Evolutionary conservation across 2,797 vertebrate species (phyloP).

Genomic region (Presbytis comata): DNA sequence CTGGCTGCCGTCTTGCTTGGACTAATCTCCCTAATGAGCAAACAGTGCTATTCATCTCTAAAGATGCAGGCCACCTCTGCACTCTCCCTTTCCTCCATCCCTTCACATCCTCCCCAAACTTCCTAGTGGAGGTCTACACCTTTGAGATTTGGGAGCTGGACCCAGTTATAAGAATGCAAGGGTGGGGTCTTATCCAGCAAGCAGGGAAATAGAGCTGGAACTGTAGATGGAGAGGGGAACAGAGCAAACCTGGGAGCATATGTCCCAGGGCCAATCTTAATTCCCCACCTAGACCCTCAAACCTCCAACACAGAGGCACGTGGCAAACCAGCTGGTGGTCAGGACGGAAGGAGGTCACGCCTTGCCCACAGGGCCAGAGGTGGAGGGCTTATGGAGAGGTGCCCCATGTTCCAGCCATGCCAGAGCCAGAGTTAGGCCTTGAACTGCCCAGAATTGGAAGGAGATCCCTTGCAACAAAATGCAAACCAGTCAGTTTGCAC

Average conservation of each 20-base stretch:
- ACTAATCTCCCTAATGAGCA: constrained; percentile 86
- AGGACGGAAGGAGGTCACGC: background rate
- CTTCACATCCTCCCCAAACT: background rate
- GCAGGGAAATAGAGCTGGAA: background rate
- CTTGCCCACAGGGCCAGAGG: too few relatives aligned
- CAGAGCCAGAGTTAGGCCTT: background rate
- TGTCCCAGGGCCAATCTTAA: background rate
- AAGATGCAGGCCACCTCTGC: constrained; percentile 67
- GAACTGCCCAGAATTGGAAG: background rate
- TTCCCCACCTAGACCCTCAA: background rate
- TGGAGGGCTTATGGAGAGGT: background rate
- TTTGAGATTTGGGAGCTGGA: constrained; percentile 23
- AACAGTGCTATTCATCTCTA: constrained; percentile 82
- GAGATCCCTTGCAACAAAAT: background rate
- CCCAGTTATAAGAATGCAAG: constrained; percentile 26
- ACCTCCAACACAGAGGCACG: background rate
- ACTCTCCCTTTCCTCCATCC: background rate
- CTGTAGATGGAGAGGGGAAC: accelerated
- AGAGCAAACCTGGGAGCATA: background rate
- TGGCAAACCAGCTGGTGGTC: background rate
- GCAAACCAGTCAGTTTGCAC: background rate
- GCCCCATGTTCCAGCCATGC: background rate
- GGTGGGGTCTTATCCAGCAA: background rate
- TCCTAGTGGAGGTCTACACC: background rate
- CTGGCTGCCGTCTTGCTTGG: constrained; percentile 78